Evolutionary conservation across 2,113 vertebrate species (phyloP), one percentile per base, ranked within the genome.

Genomic region (Channa maculata): DNA sequence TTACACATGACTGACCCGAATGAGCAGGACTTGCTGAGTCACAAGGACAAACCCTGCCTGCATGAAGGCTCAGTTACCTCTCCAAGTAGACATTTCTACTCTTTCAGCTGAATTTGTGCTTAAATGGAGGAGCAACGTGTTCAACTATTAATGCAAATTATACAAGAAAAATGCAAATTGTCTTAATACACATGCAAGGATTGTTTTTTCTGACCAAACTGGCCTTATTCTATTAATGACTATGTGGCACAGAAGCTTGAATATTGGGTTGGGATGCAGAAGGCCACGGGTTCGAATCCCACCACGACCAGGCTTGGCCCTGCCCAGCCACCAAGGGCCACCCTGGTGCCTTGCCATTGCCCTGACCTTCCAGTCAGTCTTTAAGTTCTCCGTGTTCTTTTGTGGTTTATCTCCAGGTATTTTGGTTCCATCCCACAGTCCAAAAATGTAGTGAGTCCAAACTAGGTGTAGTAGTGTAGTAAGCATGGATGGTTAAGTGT

Each of bases 41-140:
- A 89, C 84, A 89, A 88, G 85, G 79, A 73, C 65, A 52, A 65
- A 71, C 41, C 50, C 53, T 60, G 70, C 64, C 59, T 48, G 33
- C 70, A 70, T 14, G n/a, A 51, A 12, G 78, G 66, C 77, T 88
- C 80, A 48, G 81, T 90, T 89, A 73, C 86, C 43, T 41, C 80
- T 71, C 61, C 71, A 71, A 86, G 81, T 77, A 87, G 77, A 77
- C 61, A 68, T 82, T 89, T 89, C 75, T 54, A 41, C 84, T 59
- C 74, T 2, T 63, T 89, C 84, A 88, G 86, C 86, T 82, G 72
- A 84, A 88, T 83, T 49, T 72, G 68, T 45, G 54, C 65, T 67
- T 12, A 24, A 84, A 76, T 73, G 36, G 64, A 76, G 5, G 38
- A 57, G 73, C 65, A 55, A 41, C 41, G 50, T 48, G 67, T 74